phyloP scores from a whole-genome alignment of 2,113 vertebrate species.

The Halichoeres trimaculatus region DNA sequence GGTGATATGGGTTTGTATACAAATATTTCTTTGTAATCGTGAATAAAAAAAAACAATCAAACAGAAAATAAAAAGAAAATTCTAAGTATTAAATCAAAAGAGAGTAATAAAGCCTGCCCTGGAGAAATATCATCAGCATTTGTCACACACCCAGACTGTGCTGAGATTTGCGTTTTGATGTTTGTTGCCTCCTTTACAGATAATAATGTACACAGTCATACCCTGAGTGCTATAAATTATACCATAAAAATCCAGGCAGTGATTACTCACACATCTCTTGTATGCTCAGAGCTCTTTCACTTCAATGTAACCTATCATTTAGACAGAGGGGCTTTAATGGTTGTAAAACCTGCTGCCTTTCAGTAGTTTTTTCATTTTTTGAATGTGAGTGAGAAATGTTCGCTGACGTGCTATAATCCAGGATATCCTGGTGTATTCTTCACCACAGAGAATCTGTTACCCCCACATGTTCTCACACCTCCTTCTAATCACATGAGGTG shows the following conservation, averaged over 20 bases:
- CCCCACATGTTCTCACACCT: neutral
- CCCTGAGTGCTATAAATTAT: neutral
- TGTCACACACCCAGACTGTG: no score
- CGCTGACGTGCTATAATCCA: neutral
- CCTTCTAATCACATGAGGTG: neutral
- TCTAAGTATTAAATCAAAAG: no score
- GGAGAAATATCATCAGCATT: no score
- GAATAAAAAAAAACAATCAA: no score
- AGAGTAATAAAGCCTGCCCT: no score
- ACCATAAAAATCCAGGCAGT: neutral
- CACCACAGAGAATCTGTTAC: neutral
- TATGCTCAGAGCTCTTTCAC: neutral
- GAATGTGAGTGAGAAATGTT: neutral
- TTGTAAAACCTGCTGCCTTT: neutral
- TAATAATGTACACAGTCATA: neutral
- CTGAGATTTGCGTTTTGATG: no score
- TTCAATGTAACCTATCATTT: neutral
- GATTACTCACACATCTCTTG: slow-evolving; percentile 2
- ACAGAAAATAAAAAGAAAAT: no score
- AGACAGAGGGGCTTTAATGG: neutral
- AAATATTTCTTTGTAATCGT: no score
- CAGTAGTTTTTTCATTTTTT: neutral
- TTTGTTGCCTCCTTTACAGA: neutral
- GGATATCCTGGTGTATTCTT: neutral
- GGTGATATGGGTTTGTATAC: no score